A percentile compares a stretch with the other conserved stretches of the same genome.
Evolutionary conservation across 2,113 vertebrate species (phyloP).

Genomic region (Silurus asotus): DNA sequence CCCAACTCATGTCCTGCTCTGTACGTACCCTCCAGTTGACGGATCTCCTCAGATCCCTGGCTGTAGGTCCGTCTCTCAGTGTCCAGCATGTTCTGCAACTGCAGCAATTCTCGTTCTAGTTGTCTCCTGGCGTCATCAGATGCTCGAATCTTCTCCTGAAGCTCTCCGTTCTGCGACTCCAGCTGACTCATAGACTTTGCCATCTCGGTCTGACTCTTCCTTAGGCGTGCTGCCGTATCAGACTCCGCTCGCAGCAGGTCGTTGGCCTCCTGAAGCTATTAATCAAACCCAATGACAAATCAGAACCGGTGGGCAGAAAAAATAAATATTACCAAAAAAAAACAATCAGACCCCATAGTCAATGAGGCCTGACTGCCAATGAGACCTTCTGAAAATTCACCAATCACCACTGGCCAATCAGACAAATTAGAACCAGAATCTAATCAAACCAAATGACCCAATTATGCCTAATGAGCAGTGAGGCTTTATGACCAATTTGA

Average conservation of each 20-base stretch:
- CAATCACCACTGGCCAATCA: neutral
- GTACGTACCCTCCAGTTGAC: constrained; percentile 88
- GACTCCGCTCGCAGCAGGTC: constrained; percentile 92
- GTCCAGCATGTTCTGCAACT: constrained; percentile 89
- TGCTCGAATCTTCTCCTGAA: constrained; percentile 87
- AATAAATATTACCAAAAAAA: neutral
- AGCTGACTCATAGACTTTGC: constrained; percentile 86
- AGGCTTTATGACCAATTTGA: neutral
- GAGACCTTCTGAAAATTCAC: neutral
- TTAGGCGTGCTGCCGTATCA: constrained; percentile 88
- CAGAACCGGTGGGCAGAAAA: neutral
- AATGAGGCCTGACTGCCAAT: neutral
- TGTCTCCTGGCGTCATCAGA: constrained; percentile 81
- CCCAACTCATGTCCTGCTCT: neutral
- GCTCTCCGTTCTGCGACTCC: constrained; percentile 88
- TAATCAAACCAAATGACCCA: neutral
- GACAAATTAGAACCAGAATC: neutral
- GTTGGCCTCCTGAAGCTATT: constrained; percentile 92
- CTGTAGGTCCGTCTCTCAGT: constrained; percentile 89
- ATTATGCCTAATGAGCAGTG: neutral
- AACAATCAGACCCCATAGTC: neutral
- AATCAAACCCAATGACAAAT: neutral
- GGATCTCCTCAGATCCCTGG: constrained; percentile 95
- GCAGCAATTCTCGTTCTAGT: constrained; percentile 89
- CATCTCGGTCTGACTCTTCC: constrained; percentile 93